These are phyloP conservation scores for Ormyrus labotus DNA, from an alignment of 2,888 invertebrate genomes.

Conservation along the genomic window DNA sequence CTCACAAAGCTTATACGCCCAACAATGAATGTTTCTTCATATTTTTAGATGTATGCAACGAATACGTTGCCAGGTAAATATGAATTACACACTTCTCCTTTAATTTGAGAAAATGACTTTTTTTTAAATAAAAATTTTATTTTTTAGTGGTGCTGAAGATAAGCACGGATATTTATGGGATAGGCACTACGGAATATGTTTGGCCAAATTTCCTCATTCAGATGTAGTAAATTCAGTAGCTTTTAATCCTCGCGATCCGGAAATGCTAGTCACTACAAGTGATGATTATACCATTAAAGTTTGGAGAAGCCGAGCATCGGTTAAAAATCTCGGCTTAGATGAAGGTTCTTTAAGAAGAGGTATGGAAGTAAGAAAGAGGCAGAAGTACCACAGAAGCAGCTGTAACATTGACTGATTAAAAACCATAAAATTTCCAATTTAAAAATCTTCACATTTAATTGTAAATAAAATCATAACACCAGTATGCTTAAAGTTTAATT, in stretches of 20 bases:
- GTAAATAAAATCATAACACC: conserved; percentile 45
- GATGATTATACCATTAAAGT: conserved; percentile 88
- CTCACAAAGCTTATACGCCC: conserved; percentile 89
- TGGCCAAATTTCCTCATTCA: conserved; percentile 85
- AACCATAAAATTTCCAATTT: conserved; percentile 72
- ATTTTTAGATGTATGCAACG: conserved; percentile 88
- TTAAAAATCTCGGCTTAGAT: conserved; percentile 75
- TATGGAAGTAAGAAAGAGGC: conserved; percentile 75
- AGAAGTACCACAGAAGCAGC: conserved; percentile 68
- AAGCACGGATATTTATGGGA: conserved; percentile 91
- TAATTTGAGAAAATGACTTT: conserved; percentile 24
- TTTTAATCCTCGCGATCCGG: conserved; percentile 87
- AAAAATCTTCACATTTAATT: conserved; percentile 56
- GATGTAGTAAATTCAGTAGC: conserved; percentile 92
- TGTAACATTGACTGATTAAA: conserved; percentile 73
- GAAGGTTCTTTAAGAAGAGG: conserved; percentile 74
- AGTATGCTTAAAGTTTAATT: conserved; percentile 34
- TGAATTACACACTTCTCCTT: conserved; percentile 27
- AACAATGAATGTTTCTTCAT: conserved; percentile 92
- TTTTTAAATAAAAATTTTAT: conserved; percentile 18
- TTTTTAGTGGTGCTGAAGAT: conserved; percentile 88
- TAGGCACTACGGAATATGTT: conserved; percentile 86
- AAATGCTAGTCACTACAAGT: conserved; percentile 89
- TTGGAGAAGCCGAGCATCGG: conserved; percentile 77
- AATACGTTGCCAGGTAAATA: conserved; percentile 87